A percentile compares a stretch with the other conserved stretches of the same genome.
Conservation (phyloP, 2,797 vertebrate genomes). For the Okamejei kenojei region DNA sequence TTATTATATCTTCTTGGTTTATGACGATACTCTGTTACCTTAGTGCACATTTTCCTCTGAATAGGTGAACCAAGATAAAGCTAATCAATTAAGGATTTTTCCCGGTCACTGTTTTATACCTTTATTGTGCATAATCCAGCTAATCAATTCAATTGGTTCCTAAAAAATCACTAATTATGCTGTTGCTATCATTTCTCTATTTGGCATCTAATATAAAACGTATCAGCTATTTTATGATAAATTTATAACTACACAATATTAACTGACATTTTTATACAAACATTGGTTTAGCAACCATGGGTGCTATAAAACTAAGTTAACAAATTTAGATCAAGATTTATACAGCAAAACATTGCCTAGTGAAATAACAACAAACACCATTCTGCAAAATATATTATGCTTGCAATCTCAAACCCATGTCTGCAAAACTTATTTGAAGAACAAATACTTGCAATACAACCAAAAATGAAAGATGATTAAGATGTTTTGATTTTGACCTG, state of each 20-base stretch:
- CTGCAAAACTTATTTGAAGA: not conserved
- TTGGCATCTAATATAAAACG: not conserved
- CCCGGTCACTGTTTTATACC: too few relatives aligned
- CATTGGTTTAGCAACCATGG: not conserved
- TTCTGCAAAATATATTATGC: not conserved
- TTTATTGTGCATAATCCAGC: not conserved
- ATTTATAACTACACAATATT: not conserved
- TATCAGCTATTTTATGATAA: not conserved
- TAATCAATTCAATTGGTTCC: not conserved
- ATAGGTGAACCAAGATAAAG: not conserved
- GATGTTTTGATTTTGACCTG: not conserved
- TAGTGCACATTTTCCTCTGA: not conserved
- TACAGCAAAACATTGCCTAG: not conserved
- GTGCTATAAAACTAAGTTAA: not conserved
- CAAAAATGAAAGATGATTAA: not conserved
- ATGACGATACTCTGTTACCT: not conserved
- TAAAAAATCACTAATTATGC: not conserved
- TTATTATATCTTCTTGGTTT: not conserved
- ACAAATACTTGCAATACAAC: not conserved
- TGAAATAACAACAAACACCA: not conserved
- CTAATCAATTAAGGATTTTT: not conserved
- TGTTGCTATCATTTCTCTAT: not conserved
- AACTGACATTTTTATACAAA: not conserved
- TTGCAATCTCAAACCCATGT: not conserved
- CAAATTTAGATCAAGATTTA: not conserved